Evolutionary conservation across 2,888 invertebrate genomes (phyloP).

Genomic region (Clanis bilineata): DNA sequence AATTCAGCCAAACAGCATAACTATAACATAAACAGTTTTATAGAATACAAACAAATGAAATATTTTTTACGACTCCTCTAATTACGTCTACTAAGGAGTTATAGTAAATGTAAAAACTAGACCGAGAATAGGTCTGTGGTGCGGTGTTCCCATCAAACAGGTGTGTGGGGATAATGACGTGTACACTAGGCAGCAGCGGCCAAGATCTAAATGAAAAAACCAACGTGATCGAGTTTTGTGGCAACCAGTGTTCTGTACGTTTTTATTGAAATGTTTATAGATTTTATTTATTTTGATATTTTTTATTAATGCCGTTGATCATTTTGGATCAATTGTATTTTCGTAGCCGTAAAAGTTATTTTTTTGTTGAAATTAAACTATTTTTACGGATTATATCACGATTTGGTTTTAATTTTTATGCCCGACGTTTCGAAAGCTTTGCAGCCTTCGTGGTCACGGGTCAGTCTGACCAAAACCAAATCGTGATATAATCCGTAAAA

Average conservation of each 20-base stretch:
- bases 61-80: background rate
- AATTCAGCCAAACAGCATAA: conserved; percentile 2
- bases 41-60: background rate
- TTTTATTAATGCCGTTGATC: too few relatives aligned
- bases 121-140: conserved; percentile 29
- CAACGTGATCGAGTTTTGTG: conserved; percentile 15
- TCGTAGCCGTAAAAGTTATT: too few relatives aligned
- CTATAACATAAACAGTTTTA: background rate
- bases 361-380: too few relatives aligned
- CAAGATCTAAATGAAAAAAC: conserved; percentile 38
- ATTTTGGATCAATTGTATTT: too few relatives aligned
- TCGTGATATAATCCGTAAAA: too few relatives aligned
- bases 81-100: conserved; percentile 4
- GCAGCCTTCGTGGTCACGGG: too few relatives aligned
- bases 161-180: conserved; percentile 41
- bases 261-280: too few relatives aligned
- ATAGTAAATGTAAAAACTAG: conserved; percentile 15
- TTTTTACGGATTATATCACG: too few relatives aligned
- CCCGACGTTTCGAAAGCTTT: too few relatives aligned
- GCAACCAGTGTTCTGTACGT: conserved; percentile 20
- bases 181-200: conserved; percentile 31
- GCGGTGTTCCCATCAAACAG: conserved; percentile 46
- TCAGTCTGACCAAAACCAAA: too few relatives aligned
- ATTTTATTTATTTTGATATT: too few relatives aligned
- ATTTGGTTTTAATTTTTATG: too few relatives aligned